Evolutionary conservation across 2,888 invertebrate species (phyloP), one percentile per base, ranked within the genome.

Genomic region (Drosophila birchii): DNA sequence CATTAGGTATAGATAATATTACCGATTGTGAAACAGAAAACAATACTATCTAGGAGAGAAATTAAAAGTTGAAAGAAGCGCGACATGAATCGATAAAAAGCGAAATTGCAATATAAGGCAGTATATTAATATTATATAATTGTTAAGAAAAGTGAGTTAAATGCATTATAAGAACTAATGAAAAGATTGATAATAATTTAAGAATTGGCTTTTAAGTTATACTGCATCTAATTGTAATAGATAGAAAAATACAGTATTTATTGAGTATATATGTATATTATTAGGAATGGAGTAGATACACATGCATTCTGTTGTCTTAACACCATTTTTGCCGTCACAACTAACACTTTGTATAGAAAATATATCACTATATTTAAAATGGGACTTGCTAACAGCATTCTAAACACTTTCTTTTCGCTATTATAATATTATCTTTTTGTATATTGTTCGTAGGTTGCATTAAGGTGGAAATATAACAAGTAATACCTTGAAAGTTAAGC

Each of bases 401-500:
- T 32, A 1, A 49, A 34, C 8, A 20, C 34, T 16, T 34, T 34
- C 20, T 34, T 20, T 20, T 20, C 8, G 34, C 34, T 51, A 16
- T 44, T 44, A 8, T 16, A 23, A 20, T 16, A 20, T 9, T 20
- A 34, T 51, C 20, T 20, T 20, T 34, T 51, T 34, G 16, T 34
- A 51, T 34, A 16, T 34, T 51, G 9, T 51, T 51, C 16, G 20
- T 16, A 51, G 51, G 34, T 51, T 51, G 34, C 20, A 34, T 14
- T 43, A 54, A n/a, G 14, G 18, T 67, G 34, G 44, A 54, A 64
- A 67, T 44, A 45, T 23, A 43, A 47, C 23, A 45, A 44, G 20
- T 51, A 75, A 67, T 92, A 98, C 98, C 98, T 97, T 98, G 98
- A 95, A 99, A 98, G 94, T 99, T 99, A 92, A 99, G 96, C 92